Evolutionary conservation across 2,797 vertebrate species (phyloP), one percentile per base, ranked within the genome.

Genomic region (Sebastes aleutianus): DNA sequence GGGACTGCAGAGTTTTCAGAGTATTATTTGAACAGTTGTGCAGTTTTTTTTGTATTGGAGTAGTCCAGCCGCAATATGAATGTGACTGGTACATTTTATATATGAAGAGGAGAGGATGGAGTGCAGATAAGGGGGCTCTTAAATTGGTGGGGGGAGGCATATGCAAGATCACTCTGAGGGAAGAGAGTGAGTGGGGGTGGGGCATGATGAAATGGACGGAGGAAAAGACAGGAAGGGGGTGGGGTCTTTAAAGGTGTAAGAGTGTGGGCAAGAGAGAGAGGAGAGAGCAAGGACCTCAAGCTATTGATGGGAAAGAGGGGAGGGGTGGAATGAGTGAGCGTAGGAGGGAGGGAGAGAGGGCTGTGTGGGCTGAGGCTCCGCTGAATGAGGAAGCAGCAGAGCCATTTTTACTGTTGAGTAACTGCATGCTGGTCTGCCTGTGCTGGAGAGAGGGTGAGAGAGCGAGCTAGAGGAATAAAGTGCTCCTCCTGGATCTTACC

Each of bases 351-450:
- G 50, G 92, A 79, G 88, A 87, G 91, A 89, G 91, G 92, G 80
- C 82, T 93, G 93, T 91, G 94, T 95, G 94, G 94, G 95, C 92
- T 91, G 95, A 94, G 92, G 84, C 94, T 91, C 80, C 10, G 83
- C 91, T 95, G 94, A 96, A 96, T 95, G 95, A 96, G 95, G 95
- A 96, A 96, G 95, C 95, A 89, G 93, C 89, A 93, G 93, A 95
- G 95, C 96, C 96, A 96, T 96, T 96, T 96, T 96, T 95, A 94
- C 94, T 93, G 91, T 95, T 95, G 95, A 95, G 95, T 92, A 95
- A 95, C 93, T 93, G 89, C 95, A 95, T 89, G 94, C 93, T 92
- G 91, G 84, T 93, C 88, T 86, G 75, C 75, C 84, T 79, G 85
- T 62, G 70, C 70, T 82, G 54, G 89, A 81, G 86, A 77, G 90